Evolutionary conservation across 2,888 invertebrate species (phyloP), one percentile per base, ranked within the genome.

Genomic region (Lasioglossum morio): DNA sequence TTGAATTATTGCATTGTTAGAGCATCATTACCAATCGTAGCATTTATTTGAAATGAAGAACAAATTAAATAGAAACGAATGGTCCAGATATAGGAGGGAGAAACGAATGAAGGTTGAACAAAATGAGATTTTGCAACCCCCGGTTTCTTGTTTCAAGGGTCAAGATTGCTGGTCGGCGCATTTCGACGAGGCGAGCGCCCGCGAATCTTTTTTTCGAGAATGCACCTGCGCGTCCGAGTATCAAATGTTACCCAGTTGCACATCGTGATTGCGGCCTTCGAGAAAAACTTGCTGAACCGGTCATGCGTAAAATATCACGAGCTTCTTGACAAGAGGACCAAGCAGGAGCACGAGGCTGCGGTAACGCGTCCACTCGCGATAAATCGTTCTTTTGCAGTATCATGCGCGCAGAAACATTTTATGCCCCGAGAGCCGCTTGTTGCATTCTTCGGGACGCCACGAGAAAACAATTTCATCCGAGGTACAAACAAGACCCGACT

Each of bases 251-350:
- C 86, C 84, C 84, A 87, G 86, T 86, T 83, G 85, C 80, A 80
- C 90, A 81, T 86, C 88, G 85, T 83, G 85, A 87, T 89, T 92
- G 93, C 87, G 93, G 93, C 92, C 87, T 87, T 86, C 79, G 85
- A 86, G 87, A 89, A 90, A 92, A 90, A 88, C 88, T 89, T 81
- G 91, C 75, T 76, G 72, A 77, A 90, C 90, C 89, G 90, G 91
- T 90, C 86, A 87, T 74, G 89, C 88, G 87, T 91, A 85, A 91
- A 89, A 91, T 90, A 87, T 87, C 86, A 70, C 81, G 86, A 79
- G 84, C 84, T 80, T 80, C 82, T 79, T 85, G 90, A 88, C 84
- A 81, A 73, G 87, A 90, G 81, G 76, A 74, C 63, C 87, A 82
- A 84, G 82, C 85, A 69, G 63, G 77, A 87, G 88, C 89, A 90